Conservation (phyloP, 2,888 invertebrate genomes). For the Acanthosepion lycidas region DNA sequence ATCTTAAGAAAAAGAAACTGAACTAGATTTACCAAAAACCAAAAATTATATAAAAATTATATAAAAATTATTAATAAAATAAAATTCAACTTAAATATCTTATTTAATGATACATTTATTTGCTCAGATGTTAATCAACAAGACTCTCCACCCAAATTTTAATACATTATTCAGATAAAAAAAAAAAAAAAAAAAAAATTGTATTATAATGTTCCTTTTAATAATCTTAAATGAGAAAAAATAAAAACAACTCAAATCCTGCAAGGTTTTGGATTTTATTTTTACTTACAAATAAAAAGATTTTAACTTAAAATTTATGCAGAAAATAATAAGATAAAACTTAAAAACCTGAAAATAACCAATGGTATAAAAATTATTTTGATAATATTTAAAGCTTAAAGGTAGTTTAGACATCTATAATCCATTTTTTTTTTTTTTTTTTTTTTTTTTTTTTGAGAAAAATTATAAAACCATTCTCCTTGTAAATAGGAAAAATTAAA, state of each 20-base stretch:
- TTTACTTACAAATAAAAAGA: neutral
- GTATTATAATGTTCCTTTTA: neutral
- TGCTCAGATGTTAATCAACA: neutral
- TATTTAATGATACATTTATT: neutral
- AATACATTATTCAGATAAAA: neutral
- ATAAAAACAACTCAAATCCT: neutral
- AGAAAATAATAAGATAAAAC: neutral
- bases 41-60: too few species aligned
- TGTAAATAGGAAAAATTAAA: neutral
- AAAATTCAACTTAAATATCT: too few species aligned
- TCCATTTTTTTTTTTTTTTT: neutral
- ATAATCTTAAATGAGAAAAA: neutral
- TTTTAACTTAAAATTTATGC: neutral
- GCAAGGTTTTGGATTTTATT: neutral
- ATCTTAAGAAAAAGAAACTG: neutral
- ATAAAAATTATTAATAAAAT: too few species aligned
- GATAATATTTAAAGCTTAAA: neutral
- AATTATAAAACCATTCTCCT: neutral
- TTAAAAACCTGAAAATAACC: neutral
- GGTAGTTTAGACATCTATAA: neutral
- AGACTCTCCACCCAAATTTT: neutral
- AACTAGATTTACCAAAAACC: neutral
- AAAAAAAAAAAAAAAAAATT: neutral
- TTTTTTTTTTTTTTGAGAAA: neutral
- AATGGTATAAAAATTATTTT: neutral